A percentile compares a stretch with the other conserved stretches of the same genome.
These are phyloP conservation scores for Phasia obesa DNA, from an alignment of 2,888 invertebrate species.

Conservation along the genomic window DNA sequence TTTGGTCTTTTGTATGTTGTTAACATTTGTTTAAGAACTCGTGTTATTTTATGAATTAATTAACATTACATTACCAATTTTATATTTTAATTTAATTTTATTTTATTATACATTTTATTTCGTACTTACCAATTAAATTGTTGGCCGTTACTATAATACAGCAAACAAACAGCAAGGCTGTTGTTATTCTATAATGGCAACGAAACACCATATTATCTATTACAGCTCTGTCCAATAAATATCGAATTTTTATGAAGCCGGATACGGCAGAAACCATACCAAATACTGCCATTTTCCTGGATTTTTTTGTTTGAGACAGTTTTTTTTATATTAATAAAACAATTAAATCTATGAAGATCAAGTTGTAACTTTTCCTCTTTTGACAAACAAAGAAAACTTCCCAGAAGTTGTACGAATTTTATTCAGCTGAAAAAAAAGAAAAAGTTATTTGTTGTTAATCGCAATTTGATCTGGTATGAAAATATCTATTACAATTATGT, in stretches of 20 bases:
- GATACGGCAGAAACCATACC: constrained; percentile 94
- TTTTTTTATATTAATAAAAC: background rate
- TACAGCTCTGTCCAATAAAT: constrained; percentile 92
- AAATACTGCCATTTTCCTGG: constrained; percentile 87
- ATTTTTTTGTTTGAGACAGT: constrained; percentile 42
- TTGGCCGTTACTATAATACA: constrained; percentile 95
- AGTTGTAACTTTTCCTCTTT: constrained; percentile 22
- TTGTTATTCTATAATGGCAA: constrained; percentile 93
- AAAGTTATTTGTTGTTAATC: background rate
- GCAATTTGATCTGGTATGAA: constrained; percentile 4
- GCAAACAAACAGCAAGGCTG: constrained; percentile 92
- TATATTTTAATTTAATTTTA: constrained; percentile 8
- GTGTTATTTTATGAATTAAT: constrained; percentile 61
- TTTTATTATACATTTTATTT: background rate
- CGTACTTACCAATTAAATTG: constrained; percentile 91
- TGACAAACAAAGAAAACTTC: constrained; percentile 32
- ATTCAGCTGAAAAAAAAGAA: constrained; percentile 56
- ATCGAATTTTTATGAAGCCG: constrained; percentile 95
- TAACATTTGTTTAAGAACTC: constrained; percentile 52
- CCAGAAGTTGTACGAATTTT: constrained; percentile 43
- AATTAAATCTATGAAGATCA: constrained; percentile 40
- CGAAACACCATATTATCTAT: constrained; percentile 95
- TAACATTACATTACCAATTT: constrained; percentile 45
- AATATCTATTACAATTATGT: constrained; percentile 11
- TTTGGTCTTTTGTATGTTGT: constrained; percentile 34